A percentile compares a stretch with the other conserved stretches of the same genome.
Evolutionary conservation across 1,140 invertebrate genomes (phyloP).

Genomic region (Cydia strobilella): DNA sequence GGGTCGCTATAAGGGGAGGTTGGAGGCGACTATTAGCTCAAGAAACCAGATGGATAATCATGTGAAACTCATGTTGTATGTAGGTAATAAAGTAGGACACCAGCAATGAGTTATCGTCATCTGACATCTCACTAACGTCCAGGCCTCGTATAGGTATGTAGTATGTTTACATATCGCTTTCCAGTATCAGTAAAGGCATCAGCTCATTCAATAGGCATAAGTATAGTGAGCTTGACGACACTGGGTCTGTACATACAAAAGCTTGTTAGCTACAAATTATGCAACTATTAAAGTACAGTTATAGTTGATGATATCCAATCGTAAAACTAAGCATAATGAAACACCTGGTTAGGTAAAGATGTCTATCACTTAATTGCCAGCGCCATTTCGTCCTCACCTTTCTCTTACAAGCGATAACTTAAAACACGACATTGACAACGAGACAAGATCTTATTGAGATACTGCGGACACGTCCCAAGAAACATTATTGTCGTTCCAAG

Average conservation of each 20-base stretch:
- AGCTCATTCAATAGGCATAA: too few species aligned
- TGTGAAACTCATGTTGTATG: too few species aligned
- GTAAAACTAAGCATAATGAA: not conserved
- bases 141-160: too few species aligned
- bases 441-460: constrained; percentile 28
- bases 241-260: not conserved
- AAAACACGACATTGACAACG: constrained; percentile 16
- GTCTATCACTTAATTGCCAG: constrained; percentile 13
- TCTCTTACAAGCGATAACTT: constrained; percentile 23
- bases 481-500: not conserved
- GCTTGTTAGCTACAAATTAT: constrained; percentile 17
- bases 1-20: too few species aligned
- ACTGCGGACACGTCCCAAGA: not conserved
- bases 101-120: too few species aligned
- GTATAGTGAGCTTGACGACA: too few species aligned
- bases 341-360: constrained; percentile 21
- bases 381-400: constrained; percentile 17
- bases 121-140: too few species aligned
- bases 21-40: too few species aligned
- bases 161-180: too few species aligned
- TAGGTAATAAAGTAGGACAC: too few species aligned
- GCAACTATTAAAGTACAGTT: not conserved
- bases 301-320: not conserved
- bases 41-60: too few species aligned
- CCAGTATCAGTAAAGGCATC: too few species aligned